These are phyloP conservation scores for Ichneumoninae sp. DNA, from an alignment of 2,888 invertebrate species.

Conservation along the genomic window DNA sequence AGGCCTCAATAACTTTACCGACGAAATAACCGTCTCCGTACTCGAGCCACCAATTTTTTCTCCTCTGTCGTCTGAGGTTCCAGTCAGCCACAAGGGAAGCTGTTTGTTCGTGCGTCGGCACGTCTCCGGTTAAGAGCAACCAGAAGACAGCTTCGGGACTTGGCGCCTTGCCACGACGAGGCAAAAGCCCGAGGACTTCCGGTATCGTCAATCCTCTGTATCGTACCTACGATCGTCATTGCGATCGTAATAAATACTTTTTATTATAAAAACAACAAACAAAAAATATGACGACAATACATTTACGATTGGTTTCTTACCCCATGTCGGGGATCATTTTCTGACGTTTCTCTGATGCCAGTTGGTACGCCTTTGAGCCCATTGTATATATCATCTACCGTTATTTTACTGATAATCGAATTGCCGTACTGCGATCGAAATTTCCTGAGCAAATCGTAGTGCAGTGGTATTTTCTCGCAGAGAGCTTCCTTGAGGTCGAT, in stretches of 20 bases:
- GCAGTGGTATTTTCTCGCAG: slow-evolving; percentile 79
- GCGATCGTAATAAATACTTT: background rate
- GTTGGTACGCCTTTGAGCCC: slow-evolving; percentile 75
- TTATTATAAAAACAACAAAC: background rate
- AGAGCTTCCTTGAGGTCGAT: slow-evolving; percentile 78
- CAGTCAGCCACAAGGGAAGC: slow-evolving; percentile 78
- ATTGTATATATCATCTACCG: slow-evolving; percentile 77
- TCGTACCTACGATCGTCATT: slow-evolving; percentile 69
- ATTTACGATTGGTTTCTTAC: slow-evolving; percentile 65
- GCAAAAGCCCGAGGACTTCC: slow-evolving; percentile 76
- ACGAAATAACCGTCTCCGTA: slow-evolving; percentile 72
- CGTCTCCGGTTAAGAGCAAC: slow-evolving; percentile 79
- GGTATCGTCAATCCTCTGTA: slow-evolving; percentile 80
- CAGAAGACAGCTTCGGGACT: slow-evolving; percentile 80
- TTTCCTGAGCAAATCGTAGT: slow-evolving; percentile 77
- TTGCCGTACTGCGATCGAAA: slow-evolving; percentile 75
- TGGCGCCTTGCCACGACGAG: slow-evolving; percentile 77
- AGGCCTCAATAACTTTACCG: slow-evolving; percentile 70
- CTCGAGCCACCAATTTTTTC: slow-evolving; percentile 75
- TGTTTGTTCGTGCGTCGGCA: slow-evolving; percentile 79
- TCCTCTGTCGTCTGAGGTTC: slow-evolving; percentile 74
- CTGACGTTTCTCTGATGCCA: slow-evolving; percentile 77
- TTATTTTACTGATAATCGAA: slow-evolving; percentile 75
- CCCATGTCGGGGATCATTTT: slow-evolving; percentile 74
- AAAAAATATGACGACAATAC: background rate